phyloP scores from a whole-genome alignment of 2,113 vertebrate species.

The Connochaetes taurinus region DNA sequence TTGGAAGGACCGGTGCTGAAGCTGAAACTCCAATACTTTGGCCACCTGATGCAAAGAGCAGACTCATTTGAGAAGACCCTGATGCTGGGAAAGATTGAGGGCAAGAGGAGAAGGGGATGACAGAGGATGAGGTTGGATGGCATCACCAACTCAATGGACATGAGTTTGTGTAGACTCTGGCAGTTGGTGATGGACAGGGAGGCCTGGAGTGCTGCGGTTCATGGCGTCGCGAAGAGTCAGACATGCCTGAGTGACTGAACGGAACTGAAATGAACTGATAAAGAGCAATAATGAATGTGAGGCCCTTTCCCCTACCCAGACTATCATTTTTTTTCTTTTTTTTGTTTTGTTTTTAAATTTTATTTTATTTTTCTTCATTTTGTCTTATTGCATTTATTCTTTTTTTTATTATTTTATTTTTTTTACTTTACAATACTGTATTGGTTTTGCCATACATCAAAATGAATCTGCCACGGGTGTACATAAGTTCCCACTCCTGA shows the following conservation, averaged over 20 bases:
- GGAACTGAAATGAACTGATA: not conserved
- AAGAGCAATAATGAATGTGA: not conserved
- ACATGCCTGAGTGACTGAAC: accelerated
- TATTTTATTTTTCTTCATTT: not conserved
- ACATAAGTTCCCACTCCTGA: no score
- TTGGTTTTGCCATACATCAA: no score
- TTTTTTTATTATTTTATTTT: not conserved
- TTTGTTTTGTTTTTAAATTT: not conserved
- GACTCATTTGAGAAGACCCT: not conserved
- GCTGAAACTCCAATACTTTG: not conserved
- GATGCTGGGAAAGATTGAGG: not conserved
- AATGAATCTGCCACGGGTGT: no score
- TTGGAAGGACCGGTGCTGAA: not conserved
- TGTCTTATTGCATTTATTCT: not conserved
- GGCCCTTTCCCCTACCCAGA: not conserved
- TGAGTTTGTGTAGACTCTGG: not conserved
- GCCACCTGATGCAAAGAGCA: not conserved
- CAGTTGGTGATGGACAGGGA: not conserved
- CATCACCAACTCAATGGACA: not conserved
- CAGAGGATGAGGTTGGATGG: not conserved
- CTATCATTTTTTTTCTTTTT: not conserved
- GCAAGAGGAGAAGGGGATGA: not conserved
- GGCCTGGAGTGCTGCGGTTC: accelerated
- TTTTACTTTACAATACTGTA: no score
- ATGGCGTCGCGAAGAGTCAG: accelerated